These are phyloP conservation scores for Myanophis thanlyinensis DNA, from an alignment of 2,113 vertebrate genomes.

Conservation along the genomic window DNA sequence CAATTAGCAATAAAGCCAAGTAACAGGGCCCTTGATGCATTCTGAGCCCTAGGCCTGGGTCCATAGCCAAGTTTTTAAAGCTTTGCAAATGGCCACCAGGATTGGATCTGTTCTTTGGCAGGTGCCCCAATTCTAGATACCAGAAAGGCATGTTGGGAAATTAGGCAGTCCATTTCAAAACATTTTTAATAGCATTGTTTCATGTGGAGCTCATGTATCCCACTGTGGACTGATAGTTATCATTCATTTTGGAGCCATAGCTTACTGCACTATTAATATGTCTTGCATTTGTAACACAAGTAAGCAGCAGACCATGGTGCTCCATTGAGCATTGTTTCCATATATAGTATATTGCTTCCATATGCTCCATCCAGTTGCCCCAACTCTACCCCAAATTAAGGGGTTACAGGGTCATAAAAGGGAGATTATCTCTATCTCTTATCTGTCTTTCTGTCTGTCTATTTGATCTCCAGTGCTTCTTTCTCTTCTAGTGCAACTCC, in stretches of 20 bases:
- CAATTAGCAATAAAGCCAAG: neutral
- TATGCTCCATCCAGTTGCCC: neutral
- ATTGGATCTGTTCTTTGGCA: neutral
- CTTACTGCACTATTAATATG: slow-evolving; percentile 3
- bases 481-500: neutral
- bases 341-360: neutral
- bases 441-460: no score
- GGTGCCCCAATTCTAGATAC: neutral
- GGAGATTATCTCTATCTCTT: neutral
- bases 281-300: neutral
- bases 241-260: slow-evolving; percentile 23
- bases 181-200: neutral
- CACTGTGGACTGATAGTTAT: slow-evolving; percentile 2
- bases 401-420: neutral
- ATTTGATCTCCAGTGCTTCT: neutral
- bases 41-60: neutral
- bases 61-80: neutral
- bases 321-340: neutral
- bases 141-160: slow-evolving; percentile 11
- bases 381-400: neutral
- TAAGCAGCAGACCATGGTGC: neutral
- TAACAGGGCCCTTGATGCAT: neutral
- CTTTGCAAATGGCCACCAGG: neutral
- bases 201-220: slow-evolving; percentile 31
- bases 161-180: slow-evolving; percentile 10